Evolutionary conservation across 1,140 invertebrate species (phyloP), one percentile per base, ranked within the genome.

Genomic region (Trichomalopsis sarcophagae): DNA sequence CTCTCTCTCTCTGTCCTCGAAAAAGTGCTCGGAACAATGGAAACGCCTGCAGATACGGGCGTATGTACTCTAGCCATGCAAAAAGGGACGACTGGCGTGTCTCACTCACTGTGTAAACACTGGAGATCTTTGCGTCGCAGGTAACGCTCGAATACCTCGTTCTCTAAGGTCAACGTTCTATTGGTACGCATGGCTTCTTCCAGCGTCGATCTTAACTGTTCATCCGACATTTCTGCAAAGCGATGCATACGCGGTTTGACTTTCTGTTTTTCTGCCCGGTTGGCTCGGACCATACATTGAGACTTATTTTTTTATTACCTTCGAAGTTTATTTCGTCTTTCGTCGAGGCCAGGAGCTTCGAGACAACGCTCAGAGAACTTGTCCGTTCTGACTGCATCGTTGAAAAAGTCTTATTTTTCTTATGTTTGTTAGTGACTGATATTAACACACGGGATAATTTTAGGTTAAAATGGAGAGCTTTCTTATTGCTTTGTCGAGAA

Each of bases 141-240:
- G 47, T 89, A 91, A 27, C 86, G 83, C 79, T 91, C 90, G 81
- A 91, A 91, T 73, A 92, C 44, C 11, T 92, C 90, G 75, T 92
- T 92, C 80, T 92, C 91, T 36, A 91, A 50, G 5, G 33, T 83
- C 21, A 91, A 33, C 68, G 88, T 86, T 82, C 86, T 78, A 84
- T 89, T 91, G 0, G 66, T 86, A 50, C 80, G 71, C 27, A 87
- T 79, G 0, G 87, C 27, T 13, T 87, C 47, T n/a, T 89, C 87
- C 14, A 91, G 80, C 69, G 44, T 62, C 6, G 89, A 27, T 36
- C 40, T 80, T 69, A 92, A 78, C 76, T 91, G 87, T 17, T 89
- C 87, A 36, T 88, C 80, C 36, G 73, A 44, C 33, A 81, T 17
- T 40, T 81, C 84, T 85, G 47, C 27, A 75, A 36, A 50, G 36